These are phyloP conservation scores for Listronotus oregonensis DNA, from an alignment of 1,140 invertebrate genomes.

Conservation along the genomic window DNA sequence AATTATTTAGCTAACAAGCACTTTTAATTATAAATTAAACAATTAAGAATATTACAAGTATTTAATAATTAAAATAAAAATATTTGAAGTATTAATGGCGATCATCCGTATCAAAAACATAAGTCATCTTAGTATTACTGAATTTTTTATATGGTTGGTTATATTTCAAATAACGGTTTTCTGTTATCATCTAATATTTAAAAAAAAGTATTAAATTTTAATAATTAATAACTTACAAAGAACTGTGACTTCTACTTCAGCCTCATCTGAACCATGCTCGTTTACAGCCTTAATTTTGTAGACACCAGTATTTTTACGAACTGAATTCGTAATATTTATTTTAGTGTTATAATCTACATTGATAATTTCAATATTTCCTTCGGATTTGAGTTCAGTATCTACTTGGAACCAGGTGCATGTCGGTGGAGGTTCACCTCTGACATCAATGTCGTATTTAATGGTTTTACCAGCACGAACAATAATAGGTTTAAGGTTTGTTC, in stretches of 20 bases:
- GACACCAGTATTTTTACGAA: slow-evolving; percentile 82
- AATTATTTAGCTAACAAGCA: no score
- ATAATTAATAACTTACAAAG: slow-evolving; percentile 67
- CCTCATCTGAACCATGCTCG: slow-evolving; percentile 90
- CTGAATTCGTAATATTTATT: slow-evolving; percentile 81
- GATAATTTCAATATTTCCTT: slow-evolving; percentile 79
- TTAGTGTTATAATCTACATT: slow-evolving; percentile 95
- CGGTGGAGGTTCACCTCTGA: slow-evolving; percentile 92
- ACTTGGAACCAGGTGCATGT: slow-evolving; percentile 85
- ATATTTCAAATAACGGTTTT: no score
- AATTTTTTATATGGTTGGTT: no score
- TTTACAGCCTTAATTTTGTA: slow-evolving; percentile 93
- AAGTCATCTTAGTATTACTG: no score
- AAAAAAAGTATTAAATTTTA: neutral
- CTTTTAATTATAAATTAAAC: no score
- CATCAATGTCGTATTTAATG: slow-evolving; percentile 91
- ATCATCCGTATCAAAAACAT: no score
- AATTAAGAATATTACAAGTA: no score
- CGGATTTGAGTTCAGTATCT: slow-evolving; percentile 62
- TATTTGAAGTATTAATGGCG: no score
- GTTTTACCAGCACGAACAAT: slow-evolving; percentile 89
- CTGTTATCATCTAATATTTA: no score
- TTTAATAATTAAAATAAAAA: no score
- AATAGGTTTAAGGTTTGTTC: slow-evolving; percentile 90
- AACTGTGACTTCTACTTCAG: slow-evolving; percentile 90